Evolutionary conservation across 1,140 invertebrate species (phyloP), one percentile per base, ranked within the genome.

Genomic region (Pseudomyrmex cubaensis): DNA sequence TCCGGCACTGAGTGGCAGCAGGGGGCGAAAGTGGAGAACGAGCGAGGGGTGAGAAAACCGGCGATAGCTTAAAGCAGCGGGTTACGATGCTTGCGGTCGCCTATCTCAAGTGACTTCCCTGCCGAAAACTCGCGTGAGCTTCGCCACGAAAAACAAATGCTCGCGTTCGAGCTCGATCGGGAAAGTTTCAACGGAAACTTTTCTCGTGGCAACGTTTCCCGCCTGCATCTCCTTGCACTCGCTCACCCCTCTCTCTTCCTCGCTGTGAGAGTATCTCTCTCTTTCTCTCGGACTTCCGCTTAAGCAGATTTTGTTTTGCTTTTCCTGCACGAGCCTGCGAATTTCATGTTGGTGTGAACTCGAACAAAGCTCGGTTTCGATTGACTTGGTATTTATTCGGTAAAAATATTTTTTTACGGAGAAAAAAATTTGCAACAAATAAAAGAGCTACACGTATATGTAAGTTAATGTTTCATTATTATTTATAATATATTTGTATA

Each of bases 1-100:
- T 94, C 93, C 91, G 57, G 69, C 69, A 70, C 46, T 62, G 74
- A 76, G 52, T 13, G 35, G 5, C 17, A 77, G 83, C 63, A 69
- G 63, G 50, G 50, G 72, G 20, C 25, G 56, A 67, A 82, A 62
- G 72, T 46, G 64, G 56, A 25, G 67, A 50, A 48, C 56, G 52
- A 70, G 75, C 74, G 61, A 83, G 54, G 1, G 15, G 57, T 25
- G 22, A n/a, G 72, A 59, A 20, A 50, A 63, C 7, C 85, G 20
- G 10, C 61, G 59, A 70, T 46, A 61, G 72, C 72, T 80, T 57
- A 63, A 64, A 67, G 76, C 35, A 15, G 52, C 44, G 52, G 74
- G 82, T 87, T 72, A 72, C 75, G 25, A 77, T 69, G 76, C 70
- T 54, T 82, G 83, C 25, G 66, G 83, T 72, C 56, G 86, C 69